Percentiles rank a stretch among this genome's conserved stretches.
phyloP scores from a whole-genome alignment of 2,888 invertebrate genomes.

The Seladonia tumulorum region DNA sequence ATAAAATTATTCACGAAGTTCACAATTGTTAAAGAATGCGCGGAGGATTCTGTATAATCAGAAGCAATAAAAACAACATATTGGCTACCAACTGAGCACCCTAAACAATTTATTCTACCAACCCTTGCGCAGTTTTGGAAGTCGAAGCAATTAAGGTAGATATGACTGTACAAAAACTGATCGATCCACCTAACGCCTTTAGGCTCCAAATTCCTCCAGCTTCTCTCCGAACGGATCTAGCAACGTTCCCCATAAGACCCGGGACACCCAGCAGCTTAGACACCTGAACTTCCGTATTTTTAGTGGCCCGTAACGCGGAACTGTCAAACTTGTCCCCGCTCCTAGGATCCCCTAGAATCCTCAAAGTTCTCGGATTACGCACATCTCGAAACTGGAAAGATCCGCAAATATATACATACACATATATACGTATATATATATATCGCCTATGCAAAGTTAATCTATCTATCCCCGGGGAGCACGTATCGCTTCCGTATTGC shows the following conservation, averaged over 20 bases:
- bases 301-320: background rate
- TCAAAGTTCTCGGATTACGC: background rate
- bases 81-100: background rate
- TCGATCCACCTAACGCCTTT: background rate
- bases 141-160: too few relatives aligned
- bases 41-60: background rate
- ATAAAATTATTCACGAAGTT: background rate
- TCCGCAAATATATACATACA: background rate
- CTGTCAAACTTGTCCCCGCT: background rate
- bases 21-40: background rate
- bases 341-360: background rate
- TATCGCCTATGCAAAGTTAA: background rate
- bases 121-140: too few relatives aligned
- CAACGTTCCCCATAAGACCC: background rate
- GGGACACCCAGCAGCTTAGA: background rate
- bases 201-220: background rate
- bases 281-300: constrained; percentile 2
- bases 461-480: background rate
- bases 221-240: background rate
- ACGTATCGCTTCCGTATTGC: constrained; percentile 23
- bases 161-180: background rate
- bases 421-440: background rate
- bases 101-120: background rate
- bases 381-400: background rate
- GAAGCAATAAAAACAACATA: background rate